Conservation (phyloP, 2,888 invertebrate genomes). For the Argynnis bischoffii region DNA sequence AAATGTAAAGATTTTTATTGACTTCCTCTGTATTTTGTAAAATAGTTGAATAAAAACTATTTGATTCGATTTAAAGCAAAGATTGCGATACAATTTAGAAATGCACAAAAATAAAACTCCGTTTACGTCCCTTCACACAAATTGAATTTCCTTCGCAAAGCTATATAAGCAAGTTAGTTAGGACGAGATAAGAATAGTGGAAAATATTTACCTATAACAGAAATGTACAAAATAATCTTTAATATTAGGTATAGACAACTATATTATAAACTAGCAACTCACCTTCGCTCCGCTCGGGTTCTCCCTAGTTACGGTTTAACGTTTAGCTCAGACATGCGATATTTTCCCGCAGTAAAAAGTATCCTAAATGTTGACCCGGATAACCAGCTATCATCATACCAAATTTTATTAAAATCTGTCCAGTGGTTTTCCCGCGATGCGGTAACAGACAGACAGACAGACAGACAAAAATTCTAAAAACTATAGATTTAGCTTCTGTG, state of each 20-base stretch:
- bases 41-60: conserved; percentile 13
- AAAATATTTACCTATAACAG: not conserved
- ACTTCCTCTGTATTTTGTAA: not conserved
- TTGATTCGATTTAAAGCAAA: conserved; percentile 21
- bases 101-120: conserved; percentile 19
- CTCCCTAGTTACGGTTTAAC: too few relatives aligned
- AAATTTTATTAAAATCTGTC: too few relatives aligned
- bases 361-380: too few relatives aligned
- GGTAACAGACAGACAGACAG: too few relatives aligned
- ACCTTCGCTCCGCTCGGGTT: too few relatives aligned
- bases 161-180: conserved; percentile 9
- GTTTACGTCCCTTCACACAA: conserved; percentile 20
- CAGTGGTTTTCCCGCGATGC: too few relatives aligned
- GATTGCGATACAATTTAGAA: conserved; percentile 20
- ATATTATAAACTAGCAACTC: not conserved
- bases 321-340: too few relatives aligned
- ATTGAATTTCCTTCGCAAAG: conserved; percentile 22
- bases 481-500: too few relatives aligned
- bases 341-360: too few relatives aligned
- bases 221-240: too few relatives aligned
- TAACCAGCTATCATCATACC: too few relatives aligned
- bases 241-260: not conserved
- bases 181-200: conserved; percentile 1
- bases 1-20: not conserved
- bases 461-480: too few relatives aligned